Conservation (phyloP, 2,797 vertebrate genomes). For the Pelochelys cantorii region DNA sequence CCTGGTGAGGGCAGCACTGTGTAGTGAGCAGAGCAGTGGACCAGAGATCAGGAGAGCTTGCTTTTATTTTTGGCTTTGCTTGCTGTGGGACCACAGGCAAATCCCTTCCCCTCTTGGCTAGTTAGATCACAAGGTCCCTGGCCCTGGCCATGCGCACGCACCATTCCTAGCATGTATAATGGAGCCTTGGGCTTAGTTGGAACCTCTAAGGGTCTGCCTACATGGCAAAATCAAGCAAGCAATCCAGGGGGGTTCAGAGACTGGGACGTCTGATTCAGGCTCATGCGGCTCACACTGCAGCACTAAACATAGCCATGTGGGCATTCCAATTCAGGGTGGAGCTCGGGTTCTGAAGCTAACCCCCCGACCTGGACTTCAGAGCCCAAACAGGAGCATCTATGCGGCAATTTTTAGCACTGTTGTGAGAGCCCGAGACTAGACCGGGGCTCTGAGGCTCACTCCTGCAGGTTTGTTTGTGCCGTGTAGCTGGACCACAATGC, state of each 20-base stretch:
- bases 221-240: no score
- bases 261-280: no score
- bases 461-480: background rate
- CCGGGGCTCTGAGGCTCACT: background rate
- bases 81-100: background rate
- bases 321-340: background rate
- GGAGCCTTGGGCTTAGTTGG: background rate
- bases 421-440: background rate
- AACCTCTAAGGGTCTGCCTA: background rate
- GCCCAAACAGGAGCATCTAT: background rate
- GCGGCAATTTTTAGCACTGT: background rate
- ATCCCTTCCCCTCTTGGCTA: background rate
- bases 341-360: background rate
- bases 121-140: background rate
- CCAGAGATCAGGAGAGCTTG: background rate
- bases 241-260: no score
- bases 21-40: background rate
- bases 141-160: no score
- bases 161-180: background rate
- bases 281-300: background rate
- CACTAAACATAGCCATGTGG: background rate
- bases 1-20: background rate
- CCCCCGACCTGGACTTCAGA: background rate
- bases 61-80: background rate
- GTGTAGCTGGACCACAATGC: accelerated